Conservation (phyloP, 1,140 invertebrate species). For the Sesamia nonagrioides region DNA sequence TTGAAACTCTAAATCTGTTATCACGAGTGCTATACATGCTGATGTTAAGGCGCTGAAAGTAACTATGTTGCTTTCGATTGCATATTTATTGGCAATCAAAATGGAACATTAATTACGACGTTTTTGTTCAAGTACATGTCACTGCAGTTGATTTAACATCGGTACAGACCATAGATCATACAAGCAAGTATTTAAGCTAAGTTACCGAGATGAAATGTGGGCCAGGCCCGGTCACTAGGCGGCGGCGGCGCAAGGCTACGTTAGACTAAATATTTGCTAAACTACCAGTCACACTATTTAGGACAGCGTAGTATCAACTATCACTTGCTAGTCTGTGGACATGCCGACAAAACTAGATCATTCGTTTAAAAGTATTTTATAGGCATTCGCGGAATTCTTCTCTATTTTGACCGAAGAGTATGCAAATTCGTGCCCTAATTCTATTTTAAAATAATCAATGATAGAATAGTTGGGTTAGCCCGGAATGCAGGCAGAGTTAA, state of each 20-base stretch:
- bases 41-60: background rate
- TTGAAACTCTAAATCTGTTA: slow-evolving; percentile 25
- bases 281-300: slow-evolving; percentile 41
- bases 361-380: slow-evolving; percentile 1
- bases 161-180: slow-evolving; percentile 39
- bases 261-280: slow-evolving; percentile 48
- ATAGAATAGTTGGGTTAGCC: background rate
- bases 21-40: background rate
- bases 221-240: slow-evolving; percentile 46
- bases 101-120: slow-evolving; percentile 30
- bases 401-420: background rate
- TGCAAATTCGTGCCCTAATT: slow-evolving; percentile 9
- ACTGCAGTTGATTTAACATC: slow-evolving; percentile 43
- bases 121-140: slow-evolving; percentile 36
- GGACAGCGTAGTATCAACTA: slow-evolving; percentile 41
- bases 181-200: slow-evolving; percentile 19
- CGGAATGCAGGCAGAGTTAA: background rate
- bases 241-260: slow-evolving; percentile 44
- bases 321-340: slow-evolving; percentile 9
- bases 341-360: slow-evolving; percentile 1
- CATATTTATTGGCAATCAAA: slow-evolving; percentile 18
- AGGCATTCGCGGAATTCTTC: background rate
- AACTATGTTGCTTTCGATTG: background rate
- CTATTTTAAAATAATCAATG: slow-evolving; percentile 8
- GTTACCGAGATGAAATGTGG: slow-evolving; percentile 56